These are phyloP conservation scores for Xestia ashworthii DNA, from an alignment of 2,888 invertebrate genomes.

Conservation along the genomic window DNA sequence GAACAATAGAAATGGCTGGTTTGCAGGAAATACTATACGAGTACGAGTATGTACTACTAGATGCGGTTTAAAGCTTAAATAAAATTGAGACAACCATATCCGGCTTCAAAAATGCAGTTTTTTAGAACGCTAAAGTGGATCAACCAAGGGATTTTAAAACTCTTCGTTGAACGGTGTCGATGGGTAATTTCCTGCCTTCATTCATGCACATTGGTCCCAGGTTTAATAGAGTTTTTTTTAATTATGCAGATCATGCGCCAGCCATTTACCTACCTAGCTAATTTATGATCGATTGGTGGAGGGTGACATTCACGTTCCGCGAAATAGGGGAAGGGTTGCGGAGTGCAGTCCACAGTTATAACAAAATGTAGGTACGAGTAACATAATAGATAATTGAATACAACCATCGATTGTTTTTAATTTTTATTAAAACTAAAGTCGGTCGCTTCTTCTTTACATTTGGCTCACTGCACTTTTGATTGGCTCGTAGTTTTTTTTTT, in stretches of 20 bases:
- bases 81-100: too few relatives aligned
- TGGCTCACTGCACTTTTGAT: too few relatives aligned
- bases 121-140: background rate
- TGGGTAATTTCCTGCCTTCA: background rate
- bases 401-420: too few relatives aligned
- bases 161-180: background rate
- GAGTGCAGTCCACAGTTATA: background rate
- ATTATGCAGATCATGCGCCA: background rate
- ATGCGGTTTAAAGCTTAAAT: background rate
- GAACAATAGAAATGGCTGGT: background rate
- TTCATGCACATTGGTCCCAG: background rate
- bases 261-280: background rate
- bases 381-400: background rate
- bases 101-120: background rate
- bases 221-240: background rate
- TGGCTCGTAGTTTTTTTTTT: too few relatives aligned
- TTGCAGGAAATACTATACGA: background rate
- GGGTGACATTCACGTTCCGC: background rate
- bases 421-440: too few relatives aligned
- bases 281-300: constrained; percentile 6
- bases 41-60: too few relatives aligned
- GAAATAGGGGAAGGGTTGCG: background rate
- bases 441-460: too few relatives aligned
- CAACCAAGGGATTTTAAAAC: background rate
- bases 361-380: background rate